A percentile compares a stretch with the other conserved stretches of the same genome.
phyloP scores from a whole-genome alignment of 2,797 vertebrate species.

The Cuniculus paca region DNA sequence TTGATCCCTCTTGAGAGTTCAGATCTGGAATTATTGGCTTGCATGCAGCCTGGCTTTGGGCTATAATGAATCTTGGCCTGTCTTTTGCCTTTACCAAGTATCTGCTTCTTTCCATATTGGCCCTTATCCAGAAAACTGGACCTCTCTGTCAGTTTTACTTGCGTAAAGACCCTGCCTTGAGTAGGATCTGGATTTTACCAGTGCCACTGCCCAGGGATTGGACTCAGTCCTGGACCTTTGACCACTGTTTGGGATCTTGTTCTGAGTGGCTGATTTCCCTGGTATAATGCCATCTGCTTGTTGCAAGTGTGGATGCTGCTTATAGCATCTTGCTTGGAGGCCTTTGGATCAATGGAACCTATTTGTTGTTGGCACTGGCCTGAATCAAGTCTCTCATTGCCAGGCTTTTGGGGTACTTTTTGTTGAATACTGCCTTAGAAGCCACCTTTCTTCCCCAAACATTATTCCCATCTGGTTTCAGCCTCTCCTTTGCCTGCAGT shows the following conservation, averaged over 20 bases:
- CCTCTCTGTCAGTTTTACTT: constrained; percentile 10
- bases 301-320: not conserved
- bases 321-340: not conserved
- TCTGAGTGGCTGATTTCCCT: constrained; percentile 10
- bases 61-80: not conserved
- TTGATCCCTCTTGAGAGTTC: constrained; percentile 2
- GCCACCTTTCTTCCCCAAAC: not conserved
- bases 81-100: not conserved
- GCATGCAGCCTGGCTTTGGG: not conserved
- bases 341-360: not conserved
- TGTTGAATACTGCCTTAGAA: constrained; percentile 16
- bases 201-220: not conserved
- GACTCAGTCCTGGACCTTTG: not conserved
- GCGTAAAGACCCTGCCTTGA: not conserved
- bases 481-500: constrained; percentile 21
- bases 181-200: not conserved
- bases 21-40: not conserved
- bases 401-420: not conserved
- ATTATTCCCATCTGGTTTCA: constrained; percentile 1
- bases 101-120: not conserved
- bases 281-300: not conserved
- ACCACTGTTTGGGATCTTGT: not conserved
- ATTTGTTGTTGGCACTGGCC: not conserved
- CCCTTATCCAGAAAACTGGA: not conserved
- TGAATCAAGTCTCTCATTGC: not conserved